Percentiles rank a stretch among this genome's conserved stretches.
These are phyloP conservation scores for Eupleurogrammus muticus DNA, from an alignment of 2,797 vertebrate genomes.

Conservation along the genomic window DNA sequence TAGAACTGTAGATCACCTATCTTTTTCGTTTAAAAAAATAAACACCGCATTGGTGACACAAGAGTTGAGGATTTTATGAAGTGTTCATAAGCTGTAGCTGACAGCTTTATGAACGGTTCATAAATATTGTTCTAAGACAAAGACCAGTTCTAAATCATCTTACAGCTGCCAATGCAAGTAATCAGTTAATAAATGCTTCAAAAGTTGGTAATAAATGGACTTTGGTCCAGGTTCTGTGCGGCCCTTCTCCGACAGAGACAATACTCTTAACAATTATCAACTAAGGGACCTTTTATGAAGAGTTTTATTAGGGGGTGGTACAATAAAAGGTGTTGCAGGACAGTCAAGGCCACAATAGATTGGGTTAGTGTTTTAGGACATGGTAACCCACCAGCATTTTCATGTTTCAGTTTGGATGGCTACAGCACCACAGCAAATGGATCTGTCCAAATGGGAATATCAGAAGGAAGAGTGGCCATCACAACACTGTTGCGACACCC, in stretches of 20 bases:
- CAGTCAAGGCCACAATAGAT: neutral
- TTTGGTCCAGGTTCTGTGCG: neutral
- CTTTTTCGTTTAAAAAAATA: no score
- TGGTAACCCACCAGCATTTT: neutral
- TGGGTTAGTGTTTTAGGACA: slow-evolving; percentile 1
- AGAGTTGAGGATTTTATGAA: neutral
- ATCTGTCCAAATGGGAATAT: slow-evolving; percentile 19
- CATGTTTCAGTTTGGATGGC: slow-evolving; percentile 7
- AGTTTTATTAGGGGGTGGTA: neutral
- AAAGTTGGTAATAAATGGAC: neutral
- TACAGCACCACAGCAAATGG: slow-evolving; percentile 1
- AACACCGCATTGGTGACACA: neutral
- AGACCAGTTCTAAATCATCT: neutral
- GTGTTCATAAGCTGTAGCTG: neutral
- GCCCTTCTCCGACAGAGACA: neutral
- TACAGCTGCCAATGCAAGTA: neutral
- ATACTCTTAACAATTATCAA: neutral
- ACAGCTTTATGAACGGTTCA: neutral
- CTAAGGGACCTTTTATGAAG: neutral
- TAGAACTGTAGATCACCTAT: neutral
- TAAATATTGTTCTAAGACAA: neutral
- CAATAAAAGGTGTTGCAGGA: neutral
- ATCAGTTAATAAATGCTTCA: neutral
- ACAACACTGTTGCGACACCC: slow-evolving; percentile 13
- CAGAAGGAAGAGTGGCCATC: slow-evolving; percentile 11